Percentiles rank a stretch among this genome's conserved stretches.
phyloP scores from a whole-genome alignment of 2,113 vertebrate genomes.

The Halichoerus grypus region DNA sequence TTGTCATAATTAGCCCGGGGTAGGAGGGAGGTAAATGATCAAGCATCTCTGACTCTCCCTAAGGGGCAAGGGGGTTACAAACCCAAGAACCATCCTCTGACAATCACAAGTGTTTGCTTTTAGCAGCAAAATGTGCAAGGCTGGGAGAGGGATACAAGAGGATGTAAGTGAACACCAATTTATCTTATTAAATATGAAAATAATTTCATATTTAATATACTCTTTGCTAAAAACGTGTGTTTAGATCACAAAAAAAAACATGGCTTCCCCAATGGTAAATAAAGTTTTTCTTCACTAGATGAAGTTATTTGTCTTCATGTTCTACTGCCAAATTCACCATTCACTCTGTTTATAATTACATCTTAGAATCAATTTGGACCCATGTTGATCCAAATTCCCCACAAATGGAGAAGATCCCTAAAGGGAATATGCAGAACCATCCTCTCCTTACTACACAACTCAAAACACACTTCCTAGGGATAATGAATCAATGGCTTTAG shows the following conservation, averaged over 20 bases:
- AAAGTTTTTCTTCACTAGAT: not conserved
- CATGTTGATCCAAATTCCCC: not conserved
- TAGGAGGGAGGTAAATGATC: not conserved
- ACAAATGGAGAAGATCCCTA: not conserved
- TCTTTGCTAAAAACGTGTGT: not conserved
- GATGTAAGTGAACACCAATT: not conserved
- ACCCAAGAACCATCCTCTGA: not conserved
- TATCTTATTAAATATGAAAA: slow-evolving; percentile 18
- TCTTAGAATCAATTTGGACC: not conserved
- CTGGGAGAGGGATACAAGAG: not conserved
- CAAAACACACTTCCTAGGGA: not conserved
- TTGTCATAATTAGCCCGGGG: fast-evolving
- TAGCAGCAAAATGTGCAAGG: not conserved
- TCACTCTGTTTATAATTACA: not conserved
- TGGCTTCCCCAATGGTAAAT: not conserved
- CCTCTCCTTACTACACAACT: not conserved
- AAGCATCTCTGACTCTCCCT: not conserved
- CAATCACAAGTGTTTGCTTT: not conserved
- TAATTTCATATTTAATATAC: not conserved
- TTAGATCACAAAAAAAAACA: not conserved
- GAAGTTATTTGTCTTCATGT: not conserved
- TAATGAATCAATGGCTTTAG: not conserved
- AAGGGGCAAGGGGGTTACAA: not conserved
- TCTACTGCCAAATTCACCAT: not conserved
- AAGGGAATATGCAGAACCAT: not conserved